Percentiles rank a stretch among this genome's conserved stretches.
Conservation (phyloP, 2,113 vertebrate species). For the Cervus canadensis region DNA sequence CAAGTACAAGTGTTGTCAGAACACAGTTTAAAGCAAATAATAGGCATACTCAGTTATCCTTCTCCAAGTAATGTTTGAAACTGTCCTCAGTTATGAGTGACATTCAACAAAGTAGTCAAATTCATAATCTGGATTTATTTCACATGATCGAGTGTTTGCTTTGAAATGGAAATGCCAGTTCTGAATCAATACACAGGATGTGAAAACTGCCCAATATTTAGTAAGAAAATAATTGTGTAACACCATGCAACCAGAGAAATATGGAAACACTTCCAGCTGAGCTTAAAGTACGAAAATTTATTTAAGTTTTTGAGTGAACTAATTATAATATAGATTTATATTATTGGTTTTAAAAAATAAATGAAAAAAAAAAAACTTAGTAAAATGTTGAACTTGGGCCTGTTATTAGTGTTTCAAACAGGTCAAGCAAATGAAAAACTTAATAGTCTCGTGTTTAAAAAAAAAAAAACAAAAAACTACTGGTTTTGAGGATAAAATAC, state of each 20-base stretch:
- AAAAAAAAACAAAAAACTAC: neutral
- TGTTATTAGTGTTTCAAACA: neutral
- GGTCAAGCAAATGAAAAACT: neutral
- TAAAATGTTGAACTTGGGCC: neutral
- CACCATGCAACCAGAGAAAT: neutral
- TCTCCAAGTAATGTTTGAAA: slow-evolving; percentile 11
- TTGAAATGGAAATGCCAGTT: slow-evolving; percentile 25
- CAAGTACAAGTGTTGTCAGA: neutral
- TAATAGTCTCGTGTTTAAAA: neutral
- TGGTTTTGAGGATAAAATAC: neutral
- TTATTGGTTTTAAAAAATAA: neutral
- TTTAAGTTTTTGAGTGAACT: slow-evolving; percentile 13
- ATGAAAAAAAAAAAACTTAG: neutral
- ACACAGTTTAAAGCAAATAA: neutral
- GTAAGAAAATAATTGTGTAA: slow-evolving; percentile 4
- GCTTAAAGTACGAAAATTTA: neutral
- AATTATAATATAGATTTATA: neutral
- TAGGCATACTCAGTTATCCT: neutral
- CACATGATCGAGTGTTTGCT: neutral
- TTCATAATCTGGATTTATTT: neutral
- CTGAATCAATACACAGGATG: neutral
- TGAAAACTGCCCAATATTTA: neutral
- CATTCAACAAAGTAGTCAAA: slow-evolving; percentile 12
- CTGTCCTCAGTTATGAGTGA: neutral
- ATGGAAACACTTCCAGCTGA: neutral